Base-by-base conservation (phyloP, 2,797 vertebrate genomes). In the Malacoctenus gilli region DNA sequence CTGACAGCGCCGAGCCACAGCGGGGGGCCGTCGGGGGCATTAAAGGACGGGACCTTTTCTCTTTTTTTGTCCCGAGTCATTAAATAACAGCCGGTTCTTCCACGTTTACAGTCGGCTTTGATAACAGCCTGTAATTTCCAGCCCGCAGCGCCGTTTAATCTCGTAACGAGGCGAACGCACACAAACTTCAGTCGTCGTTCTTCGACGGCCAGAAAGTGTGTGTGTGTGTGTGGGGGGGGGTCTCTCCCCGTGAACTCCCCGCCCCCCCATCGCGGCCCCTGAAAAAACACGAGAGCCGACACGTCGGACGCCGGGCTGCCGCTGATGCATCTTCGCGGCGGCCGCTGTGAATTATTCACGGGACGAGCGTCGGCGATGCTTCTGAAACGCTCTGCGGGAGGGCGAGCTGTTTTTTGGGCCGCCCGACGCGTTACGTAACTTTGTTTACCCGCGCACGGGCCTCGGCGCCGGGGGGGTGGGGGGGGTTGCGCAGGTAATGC, bases 1-100 rank as follows among this genome's bases (percentile, higher is more conserved):
- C 72, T 83, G 86, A 88, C 87, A 86, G 62, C 36, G 79, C 70
- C 68, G 62, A 38, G 79, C 70, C 68, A 54, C 52, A 28, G 43
- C 37, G 3, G 21, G n/a, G 28, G 49, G 62, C 72, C 77, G 56
- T 51, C 9, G 47, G 57, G 52, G 71, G 70, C 65, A 69, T 70
- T 60, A 23, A 43, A 60, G 61, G 63, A 81, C 64, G 74, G 64
- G 41, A 47, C 53, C 4, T n/a, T n/a, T n/a, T n/a, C n/a, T n/a
- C n/a, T n/a, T n/a, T n/a, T n/a, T n/a, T n/a, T 12, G 51, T 58
- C 43, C 48, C 1, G 22, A 63, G 58, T 34, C 44, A 20, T 42
- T 35, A 31, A 52, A 58, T 39, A 42, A 48, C 54, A 48, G 7
- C 8, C 34, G 7, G 12, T 16, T 25, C 23, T 15, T 20, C 1